These are phyloP conservation scores for Ochlodes sylvanus DNA, from an alignment of 2,888 invertebrate genomes.

Conservation along the genomic window DNA sequence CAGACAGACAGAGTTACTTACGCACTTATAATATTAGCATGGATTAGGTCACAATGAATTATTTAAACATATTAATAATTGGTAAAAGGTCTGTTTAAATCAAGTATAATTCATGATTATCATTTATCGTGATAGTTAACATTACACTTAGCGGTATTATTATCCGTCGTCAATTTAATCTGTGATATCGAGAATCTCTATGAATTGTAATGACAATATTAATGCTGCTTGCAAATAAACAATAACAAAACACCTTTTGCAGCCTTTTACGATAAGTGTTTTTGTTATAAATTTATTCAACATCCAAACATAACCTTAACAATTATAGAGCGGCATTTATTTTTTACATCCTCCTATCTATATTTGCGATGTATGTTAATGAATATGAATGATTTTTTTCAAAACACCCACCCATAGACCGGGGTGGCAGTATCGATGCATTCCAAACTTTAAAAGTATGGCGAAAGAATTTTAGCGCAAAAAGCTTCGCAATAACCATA, in stretches of 20 bases:
- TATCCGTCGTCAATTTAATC: too few species aligned
- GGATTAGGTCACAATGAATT: too few species aligned
- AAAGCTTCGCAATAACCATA: constrained; percentile 23
- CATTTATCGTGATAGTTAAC: too few species aligned
- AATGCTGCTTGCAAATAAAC: neutral
- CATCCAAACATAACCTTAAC: constrained; percentile 26
- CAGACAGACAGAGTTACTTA: too few species aligned
- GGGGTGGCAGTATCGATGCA: constrained; percentile 20
- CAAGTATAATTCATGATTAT: too few species aligned
- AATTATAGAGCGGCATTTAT: constrained; percentile 31
- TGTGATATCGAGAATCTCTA: too few species aligned
- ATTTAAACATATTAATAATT: too few species aligned
- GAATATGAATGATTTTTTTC: constrained; percentile 28
- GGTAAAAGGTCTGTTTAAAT: too few species aligned
- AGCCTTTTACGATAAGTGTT: constrained; percentile 17
- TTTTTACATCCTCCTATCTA: constrained; percentile 20
- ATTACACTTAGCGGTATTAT: too few species aligned
- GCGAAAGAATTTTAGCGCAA: constrained; percentile 12
- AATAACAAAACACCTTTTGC: constrained; percentile 18
- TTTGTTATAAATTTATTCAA: constrained; percentile 23
- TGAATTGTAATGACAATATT: neutral
- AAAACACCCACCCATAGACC: neutral
- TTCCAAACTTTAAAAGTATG: constrained; percentile 4
- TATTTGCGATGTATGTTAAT: constrained; percentile 23
- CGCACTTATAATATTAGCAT: too few species aligned